phyloP scores from a whole-genome alignment of 2,797 vertebrate species.

The Eulemur mongoz region DNA sequence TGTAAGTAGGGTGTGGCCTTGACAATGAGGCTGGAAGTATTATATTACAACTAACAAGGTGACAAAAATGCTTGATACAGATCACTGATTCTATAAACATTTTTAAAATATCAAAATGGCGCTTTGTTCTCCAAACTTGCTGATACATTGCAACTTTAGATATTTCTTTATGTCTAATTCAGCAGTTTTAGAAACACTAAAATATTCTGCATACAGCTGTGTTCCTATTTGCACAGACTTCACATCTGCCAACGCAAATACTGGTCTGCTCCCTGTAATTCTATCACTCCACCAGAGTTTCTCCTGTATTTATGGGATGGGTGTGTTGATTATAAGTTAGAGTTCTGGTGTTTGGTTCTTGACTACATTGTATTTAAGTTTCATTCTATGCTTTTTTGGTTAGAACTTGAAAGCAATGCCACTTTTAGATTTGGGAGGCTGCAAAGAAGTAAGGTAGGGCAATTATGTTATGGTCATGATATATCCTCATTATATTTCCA shows the following conservation, averaged over 20 bases:
- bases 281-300: constrained; percentile 69
- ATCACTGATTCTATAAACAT: neutral
- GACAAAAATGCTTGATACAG: neutral
- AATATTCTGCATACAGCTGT: constrained; percentile 50
- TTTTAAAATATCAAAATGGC: neutral
- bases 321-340: constrained; percentile 74
- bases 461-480: neutral
- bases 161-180: constrained; percentile 48
- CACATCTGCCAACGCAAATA: constrained; percentile 81
- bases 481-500: constrained; percentile 22
- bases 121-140: constrained; percentile 39
- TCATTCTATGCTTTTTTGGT: constrained; percentile 71
- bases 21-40: neutral
- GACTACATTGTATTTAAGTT: constrained; percentile 72
- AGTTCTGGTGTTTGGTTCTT: constrained; percentile 72
- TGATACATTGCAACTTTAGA: neutral
- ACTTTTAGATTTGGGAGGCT: constrained; percentile 69
- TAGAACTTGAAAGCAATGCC: constrained; percentile 74
- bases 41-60: neutral
- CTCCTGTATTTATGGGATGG: constrained; percentile 77
- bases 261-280: constrained; percentile 79
- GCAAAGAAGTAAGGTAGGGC: constrained; percentile 33
- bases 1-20: neutral
- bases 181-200: constrained; percentile 56
- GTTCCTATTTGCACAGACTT: constrained; percentile 71